Evolutionary conservation across 2,888 invertebrate genomes (phyloP).

Genomic region (Tetranychus piercei): DNA sequence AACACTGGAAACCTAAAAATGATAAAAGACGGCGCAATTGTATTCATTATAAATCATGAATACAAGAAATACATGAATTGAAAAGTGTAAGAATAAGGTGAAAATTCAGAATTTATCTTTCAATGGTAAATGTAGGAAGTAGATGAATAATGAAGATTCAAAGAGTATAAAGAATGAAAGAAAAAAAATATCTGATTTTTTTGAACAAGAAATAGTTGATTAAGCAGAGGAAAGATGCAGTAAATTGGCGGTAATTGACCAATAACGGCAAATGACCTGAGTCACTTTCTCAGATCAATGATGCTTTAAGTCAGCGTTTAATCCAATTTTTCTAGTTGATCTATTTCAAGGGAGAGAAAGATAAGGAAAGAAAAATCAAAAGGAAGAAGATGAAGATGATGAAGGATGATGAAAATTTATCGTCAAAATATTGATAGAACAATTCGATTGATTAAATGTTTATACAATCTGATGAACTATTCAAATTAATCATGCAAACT

Average conservation of each 20-base stretch:
- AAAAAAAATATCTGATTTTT: neutral
- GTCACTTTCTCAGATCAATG: slow-evolving; percentile 1
- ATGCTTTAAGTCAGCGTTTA: neutral
- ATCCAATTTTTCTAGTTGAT: neutral
- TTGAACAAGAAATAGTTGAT: neutral
- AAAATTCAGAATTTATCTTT: too few species aligned
- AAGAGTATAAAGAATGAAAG: neutral
- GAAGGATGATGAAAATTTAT: neutral
- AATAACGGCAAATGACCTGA: neutral
- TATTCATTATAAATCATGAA: too few species aligned
- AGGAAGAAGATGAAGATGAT: neutral
- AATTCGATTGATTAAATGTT: too few species aligned
- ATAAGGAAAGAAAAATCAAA: neutral
- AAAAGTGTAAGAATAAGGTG: too few species aligned
- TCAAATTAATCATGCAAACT: too few species aligned
- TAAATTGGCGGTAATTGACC: slow-evolving; percentile 5
- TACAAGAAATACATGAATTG: too few species aligned
- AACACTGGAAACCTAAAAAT: too few species aligned
- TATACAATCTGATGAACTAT: too few species aligned
- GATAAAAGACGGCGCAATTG: too few species aligned
- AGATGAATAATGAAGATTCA: neutral
- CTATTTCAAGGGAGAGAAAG: neutral
- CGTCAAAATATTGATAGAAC: too few species aligned
- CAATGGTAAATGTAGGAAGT: too few species aligned
- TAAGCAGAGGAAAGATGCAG: neutral